Evolutionary conservation across 2,113 vertebrate genomes (phyloP).

Genomic region (Diadophis punctatus): DNA sequence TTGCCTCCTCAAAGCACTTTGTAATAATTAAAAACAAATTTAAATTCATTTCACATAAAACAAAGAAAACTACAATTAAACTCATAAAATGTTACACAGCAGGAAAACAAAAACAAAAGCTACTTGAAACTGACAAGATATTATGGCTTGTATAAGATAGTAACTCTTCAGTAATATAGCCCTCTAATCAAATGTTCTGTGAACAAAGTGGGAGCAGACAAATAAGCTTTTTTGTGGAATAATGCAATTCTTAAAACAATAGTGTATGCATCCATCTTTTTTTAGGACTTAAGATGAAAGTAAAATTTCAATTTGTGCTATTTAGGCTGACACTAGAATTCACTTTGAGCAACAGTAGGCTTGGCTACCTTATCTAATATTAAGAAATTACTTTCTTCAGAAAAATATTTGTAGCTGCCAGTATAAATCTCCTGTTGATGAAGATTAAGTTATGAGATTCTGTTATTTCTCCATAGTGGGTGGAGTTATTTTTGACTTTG

Average conservation of each 20-base stretch:
- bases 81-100: background rate
- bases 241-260: background rate
- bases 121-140: background rate
- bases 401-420: background rate
- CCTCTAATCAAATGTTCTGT: background rate
- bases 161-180: background rate
- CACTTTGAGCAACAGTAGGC: background rate
- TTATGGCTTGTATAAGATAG: background rate
- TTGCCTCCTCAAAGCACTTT: background rate
- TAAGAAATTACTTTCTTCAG: background rate
- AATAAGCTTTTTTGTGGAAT: background rate
- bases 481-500: background rate
- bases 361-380: background rate
- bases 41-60: background rate
- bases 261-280: background rate
- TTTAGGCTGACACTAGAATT: background rate
- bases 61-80: background rate
- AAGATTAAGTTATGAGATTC: background rate
- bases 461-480: too few species aligned
- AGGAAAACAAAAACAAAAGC: background rate
- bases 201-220: background rate
- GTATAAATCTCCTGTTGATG: background rate
- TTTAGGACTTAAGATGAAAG: background rate
- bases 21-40: background rate
- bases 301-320: background rate